Conservation (phyloP, 2,113 vertebrate genomes). For the Nycticryphes semicollaris region DNA sequence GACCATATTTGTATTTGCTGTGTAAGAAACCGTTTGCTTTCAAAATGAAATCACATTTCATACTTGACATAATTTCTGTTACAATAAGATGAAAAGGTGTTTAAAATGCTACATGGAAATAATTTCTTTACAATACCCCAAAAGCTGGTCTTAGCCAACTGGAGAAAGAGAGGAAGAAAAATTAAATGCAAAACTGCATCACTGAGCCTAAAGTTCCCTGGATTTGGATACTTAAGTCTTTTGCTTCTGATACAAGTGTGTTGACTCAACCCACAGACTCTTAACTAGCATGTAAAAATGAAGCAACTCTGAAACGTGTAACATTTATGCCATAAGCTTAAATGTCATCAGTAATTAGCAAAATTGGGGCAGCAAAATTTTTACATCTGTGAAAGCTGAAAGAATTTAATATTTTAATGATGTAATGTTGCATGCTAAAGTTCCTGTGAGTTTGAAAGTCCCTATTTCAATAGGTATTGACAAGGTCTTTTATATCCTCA, state of each 20-base stretch:
- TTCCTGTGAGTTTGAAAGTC: slow-evolving; percentile 18
- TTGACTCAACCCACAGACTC: neutral
- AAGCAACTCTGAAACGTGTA: neutral
- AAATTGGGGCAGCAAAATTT: neutral
- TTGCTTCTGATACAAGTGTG: neutral
- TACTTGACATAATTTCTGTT: neutral
- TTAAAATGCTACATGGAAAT: neutral
- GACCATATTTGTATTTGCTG: neutral
- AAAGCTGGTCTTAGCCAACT: neutral
- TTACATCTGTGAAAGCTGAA: slow-evolving; percentile 54
- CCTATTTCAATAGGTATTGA: slow-evolving; percentile 42
- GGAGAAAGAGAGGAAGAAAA: neutral
- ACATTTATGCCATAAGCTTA: neutral
- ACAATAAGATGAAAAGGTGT: neutral
- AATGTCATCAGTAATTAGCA: slow-evolving; percentile 38
- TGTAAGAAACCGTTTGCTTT: neutral
- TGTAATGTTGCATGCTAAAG: slow-evolving; percentile 6
- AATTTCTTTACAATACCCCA: neutral
- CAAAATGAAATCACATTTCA: neutral
- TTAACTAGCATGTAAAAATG: neutral
- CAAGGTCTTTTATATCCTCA: slow-evolving; percentile 56
- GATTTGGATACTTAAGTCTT: neutral
- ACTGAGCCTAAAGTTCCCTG: neutral
- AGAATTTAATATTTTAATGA: slow-evolving; percentile 63
- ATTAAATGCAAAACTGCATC: neutral